Base-by-base conservation (phyloP, 2,113 vertebrate species). In the Ondatra zibethicus region DNA sequence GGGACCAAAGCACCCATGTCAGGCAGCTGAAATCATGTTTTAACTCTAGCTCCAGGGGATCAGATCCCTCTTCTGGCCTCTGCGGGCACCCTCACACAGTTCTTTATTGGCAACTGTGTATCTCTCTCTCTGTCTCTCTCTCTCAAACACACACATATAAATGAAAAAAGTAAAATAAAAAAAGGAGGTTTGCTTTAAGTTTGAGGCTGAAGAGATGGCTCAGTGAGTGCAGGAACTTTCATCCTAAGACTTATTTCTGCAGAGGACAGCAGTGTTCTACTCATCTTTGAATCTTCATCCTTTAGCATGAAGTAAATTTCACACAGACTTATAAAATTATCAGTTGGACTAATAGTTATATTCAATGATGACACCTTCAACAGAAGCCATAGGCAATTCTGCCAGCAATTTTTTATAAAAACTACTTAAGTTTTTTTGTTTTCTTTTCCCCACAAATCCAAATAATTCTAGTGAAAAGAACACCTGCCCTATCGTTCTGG, bases 371-470 rank as follows among this genome's bases (percentile, higher is more conserved):
- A 92, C 3, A 93, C 39, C 50, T 91, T 91, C 96, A 93, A 88
- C 88, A 36, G 72, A 96, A 92, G 21, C 17, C 87, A 97, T 0
- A 86, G 39, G 42, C 45, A 96, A 93, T 80, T 96, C 21, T 95
- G 2, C 81, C 75, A 92, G 29, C 72, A 78, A 76, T 94, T 95
- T 96, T 96, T 93, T 96, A 95, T 88, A 73, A 94, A 92, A 85
- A 95, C 12, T 45, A 36, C 21, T 47, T 36, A 77, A 39, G 31
- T 89, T 96, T 90, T 86, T 95, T 78, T 82, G 55, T 86, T 96
- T 92, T 89, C 89, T 78, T 87, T 85, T 95, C 84, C 84, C 1
- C 11, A 52, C 23, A 97, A 95, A 81, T 0, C 1, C 88, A 96
- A 94, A 94, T 80, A 95, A 93, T 58, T 63, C 36, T 82, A 61